Evolutionary conservation across 2,888 invertebrate genomes (phyloP).

Genomic region (Marronus borbonicus): DNA sequence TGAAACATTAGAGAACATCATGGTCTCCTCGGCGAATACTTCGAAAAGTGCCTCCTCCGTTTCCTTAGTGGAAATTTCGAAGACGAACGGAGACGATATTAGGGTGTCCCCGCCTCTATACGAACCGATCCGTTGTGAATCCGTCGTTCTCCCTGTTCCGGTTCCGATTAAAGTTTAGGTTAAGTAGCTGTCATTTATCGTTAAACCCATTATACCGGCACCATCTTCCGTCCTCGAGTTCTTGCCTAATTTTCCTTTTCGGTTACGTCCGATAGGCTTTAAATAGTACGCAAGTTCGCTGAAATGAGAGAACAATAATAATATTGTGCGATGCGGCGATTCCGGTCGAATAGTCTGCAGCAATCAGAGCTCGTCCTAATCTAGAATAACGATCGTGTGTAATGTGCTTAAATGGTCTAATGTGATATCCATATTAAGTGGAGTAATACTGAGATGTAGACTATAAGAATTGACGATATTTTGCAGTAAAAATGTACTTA

Average conservation of each 20-base stretch:
- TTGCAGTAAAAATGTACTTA: no score
- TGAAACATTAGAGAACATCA: constrained; percentile 24
- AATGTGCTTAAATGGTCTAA: no score
- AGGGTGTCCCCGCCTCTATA: background rate
- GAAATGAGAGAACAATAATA: background rate
- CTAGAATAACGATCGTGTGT: background rate
- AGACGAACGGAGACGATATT: constrained; percentile 1
- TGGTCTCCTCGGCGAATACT: background rate
- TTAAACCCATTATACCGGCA: constrained; percentile 56
- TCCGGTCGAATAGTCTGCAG: background rate
- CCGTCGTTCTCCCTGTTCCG: constrained; percentile 47
- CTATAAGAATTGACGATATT: no score
- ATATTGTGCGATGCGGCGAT: background rate
- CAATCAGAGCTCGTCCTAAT: background rate
- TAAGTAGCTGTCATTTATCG: constrained; percentile 61
- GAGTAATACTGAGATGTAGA: no score
- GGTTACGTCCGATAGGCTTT: constrained; percentile 18
- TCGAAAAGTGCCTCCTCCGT: constrained; percentile 7
- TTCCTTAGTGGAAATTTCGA: constrained; percentile 31
- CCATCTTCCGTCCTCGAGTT: constrained; percentile 30
- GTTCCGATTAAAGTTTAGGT: constrained; percentile 55
- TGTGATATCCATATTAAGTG: no score
- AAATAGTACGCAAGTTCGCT: constrained; percentile 6
- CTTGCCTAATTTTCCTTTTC: constrained; percentile 43
- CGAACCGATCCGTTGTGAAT: constrained; percentile 24